Percentiles rank a stretch among this genome's conserved stretches.
These are phyloP conservation scores for Watsonalla cultraria DNA, from an alignment of 2,888 invertebrate genomes.

Conservation along the genomic window DNA sequence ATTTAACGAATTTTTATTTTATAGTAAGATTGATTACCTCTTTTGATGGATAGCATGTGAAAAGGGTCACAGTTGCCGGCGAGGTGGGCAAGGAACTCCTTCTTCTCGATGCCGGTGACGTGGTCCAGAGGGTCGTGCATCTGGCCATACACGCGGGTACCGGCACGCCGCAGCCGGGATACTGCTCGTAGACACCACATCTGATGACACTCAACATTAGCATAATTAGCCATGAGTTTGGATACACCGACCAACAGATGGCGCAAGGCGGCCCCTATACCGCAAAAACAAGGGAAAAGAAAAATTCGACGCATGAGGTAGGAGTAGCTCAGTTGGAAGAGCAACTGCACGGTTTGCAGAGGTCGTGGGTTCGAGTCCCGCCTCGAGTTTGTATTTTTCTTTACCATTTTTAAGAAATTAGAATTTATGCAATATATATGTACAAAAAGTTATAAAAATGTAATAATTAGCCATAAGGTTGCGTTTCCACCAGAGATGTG, in stretches of 20 bases:
- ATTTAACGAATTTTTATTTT: background rate
- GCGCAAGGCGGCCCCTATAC: too few species aligned
- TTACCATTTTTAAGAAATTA: too few species aligned
- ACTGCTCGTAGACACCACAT: slow-evolving; percentile 32
- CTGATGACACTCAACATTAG: background rate
- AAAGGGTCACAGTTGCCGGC: slow-evolving; percentile 95
- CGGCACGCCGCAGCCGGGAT: slow-evolving; percentile 25
- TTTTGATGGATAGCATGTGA: slow-evolving; percentile 83
- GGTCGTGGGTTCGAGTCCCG: too few species aligned
- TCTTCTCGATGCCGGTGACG: slow-evolving; percentile 94
- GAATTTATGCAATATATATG: too few species aligned
- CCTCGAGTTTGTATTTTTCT: too few species aligned
- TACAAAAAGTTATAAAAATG: too few species aligned
- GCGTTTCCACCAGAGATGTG: background rate
- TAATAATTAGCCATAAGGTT: background rate
- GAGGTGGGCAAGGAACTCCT: slow-evolving; percentile 90
- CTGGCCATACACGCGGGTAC: slow-evolving; percentile 79
- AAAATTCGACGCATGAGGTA: too few species aligned
- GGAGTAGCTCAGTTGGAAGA: too few species aligned
- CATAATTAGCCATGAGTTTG: too few species aligned
- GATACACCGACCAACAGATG: too few species aligned
- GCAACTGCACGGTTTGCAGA: too few species aligned
- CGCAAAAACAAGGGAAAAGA: too few species aligned
- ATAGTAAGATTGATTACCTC: slow-evolving; percentile 45
- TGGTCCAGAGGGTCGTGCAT: slow-evolving; percentile 91